Base-by-base conservation (phyloP, 2,113 vertebrate genomes). In the Rhodinocichla rosea region DNA sequence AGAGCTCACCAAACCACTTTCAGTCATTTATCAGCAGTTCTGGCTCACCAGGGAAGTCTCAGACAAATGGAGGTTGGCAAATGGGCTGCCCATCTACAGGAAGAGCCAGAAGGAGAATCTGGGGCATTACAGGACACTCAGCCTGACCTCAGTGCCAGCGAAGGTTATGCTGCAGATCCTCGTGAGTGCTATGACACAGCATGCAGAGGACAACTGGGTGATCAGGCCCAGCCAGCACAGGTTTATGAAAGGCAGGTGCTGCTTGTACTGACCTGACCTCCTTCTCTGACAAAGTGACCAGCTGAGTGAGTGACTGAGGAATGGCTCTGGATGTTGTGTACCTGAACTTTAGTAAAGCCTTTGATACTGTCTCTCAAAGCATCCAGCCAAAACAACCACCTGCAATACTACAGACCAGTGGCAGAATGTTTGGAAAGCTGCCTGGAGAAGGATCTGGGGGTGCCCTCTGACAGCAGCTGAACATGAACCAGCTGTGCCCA, bases 121-220 rank as follows among this genome's bases (percentile, higher is more conserved):
- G 2, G n/a, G 21, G 7, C 53, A 55, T 20, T 45, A 12, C 19
- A 78, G 44, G 30, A 45, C 23, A 45, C 39, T 59, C 42, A 78
- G 14, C 13, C 35, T 56, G 62, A 70, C 45, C 39, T 86, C 5
- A 2, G 7, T 60, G 33, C 35, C 11, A 3, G 14, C 19, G 13
- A 65, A 83, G 22, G 22, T 40, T 62, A 45, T 28, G 40, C 35
- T 70, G 39, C 24, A 78, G 28, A 40, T 78, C 40, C 27, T 13
- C 9, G 2, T 27, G 10, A 30, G 16, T 32, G 26, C 56, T 67
- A 19, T 69, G 44, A 60, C 18, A 2, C 0, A 0, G 39, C 60
- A 86, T 1, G 5, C 19, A 23, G 7, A 74, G 22, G 19, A 50
- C 49, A 91, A 59, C 22, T 20, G 64, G 75, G 26, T 55, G 55